These are phyloP conservation scores for Nasonia giraulti DNA, from an alignment of 1,140 invertebrate species.

Conservation along the genomic window DNA sequence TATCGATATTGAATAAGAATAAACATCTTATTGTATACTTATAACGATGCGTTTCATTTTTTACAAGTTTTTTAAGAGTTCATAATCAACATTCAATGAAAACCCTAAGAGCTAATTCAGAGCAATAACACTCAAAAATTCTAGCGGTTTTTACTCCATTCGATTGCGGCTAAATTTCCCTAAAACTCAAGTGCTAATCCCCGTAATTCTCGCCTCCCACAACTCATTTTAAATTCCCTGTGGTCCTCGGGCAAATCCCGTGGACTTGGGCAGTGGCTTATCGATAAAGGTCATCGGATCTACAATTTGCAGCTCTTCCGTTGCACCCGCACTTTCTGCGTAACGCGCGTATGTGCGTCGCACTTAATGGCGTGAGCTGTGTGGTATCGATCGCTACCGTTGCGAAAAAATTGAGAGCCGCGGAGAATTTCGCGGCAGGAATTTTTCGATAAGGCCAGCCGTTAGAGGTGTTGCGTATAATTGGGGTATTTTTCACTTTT, in stretches of 20 bases:
- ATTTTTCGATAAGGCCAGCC: neutral
- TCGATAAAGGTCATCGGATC: constrained; percentile 42
- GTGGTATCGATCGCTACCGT: constrained; percentile 19
- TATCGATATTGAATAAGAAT: too few relatives aligned
- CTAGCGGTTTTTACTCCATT: neutral
- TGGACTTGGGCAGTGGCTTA: neutral
- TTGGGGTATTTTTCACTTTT: neutral
- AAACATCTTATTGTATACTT: too few relatives aligned
- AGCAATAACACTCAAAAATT: neutral
- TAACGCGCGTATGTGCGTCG: constrained; percentile 56
- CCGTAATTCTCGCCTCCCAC: neutral
- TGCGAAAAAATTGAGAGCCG: constrained; percentile 24
- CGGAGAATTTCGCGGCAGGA: neutral
- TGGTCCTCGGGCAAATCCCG: neutral
- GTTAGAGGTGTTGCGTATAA: neutral
- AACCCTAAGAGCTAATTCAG: too few relatives aligned
- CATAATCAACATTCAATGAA: too few relatives aligned
- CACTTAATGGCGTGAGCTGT: constrained; percentile 12
- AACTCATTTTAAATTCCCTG: neutral
- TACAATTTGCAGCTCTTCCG: constrained; percentile 10
- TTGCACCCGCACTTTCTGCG: constrained; percentile 39
- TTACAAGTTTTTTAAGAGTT: too few relatives aligned
- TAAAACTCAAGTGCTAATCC: constrained; percentile 6
- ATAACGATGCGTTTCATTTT: too few relatives aligned
- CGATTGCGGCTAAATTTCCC: neutral